Base-by-base conservation (phyloP, 2,888 invertebrate species). In the Cantharis rustica region DNA sequence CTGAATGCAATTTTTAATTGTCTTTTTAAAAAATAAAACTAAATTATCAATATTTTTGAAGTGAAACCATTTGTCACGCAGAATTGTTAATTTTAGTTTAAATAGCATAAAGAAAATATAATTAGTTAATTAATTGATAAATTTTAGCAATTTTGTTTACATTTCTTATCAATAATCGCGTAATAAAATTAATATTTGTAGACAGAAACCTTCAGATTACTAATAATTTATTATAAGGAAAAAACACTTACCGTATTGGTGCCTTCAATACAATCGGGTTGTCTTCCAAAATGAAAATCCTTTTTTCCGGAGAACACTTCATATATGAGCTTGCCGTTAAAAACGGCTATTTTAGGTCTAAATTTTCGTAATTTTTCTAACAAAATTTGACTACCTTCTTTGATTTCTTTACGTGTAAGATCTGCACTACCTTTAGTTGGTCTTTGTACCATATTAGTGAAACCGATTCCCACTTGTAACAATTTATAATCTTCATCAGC, bases 271-370 rank as follows among this genome's bases (percentile, higher is more conserved):
- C 95, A 93, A 86, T 96, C 97, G 0, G 98, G 97, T 88, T 98
- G 98, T 84, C 97, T 94, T 68, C 98, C 98, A 89, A 98, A 97
- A 87, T 95, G 94, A 88, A 98, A 98, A 89, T 98, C 97, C 89
- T 98, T 98, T 89, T 97, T 97, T 15, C 98, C 98, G 78, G 96
- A 96, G 90, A 98, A 98, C 69, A 98, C 96, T 89, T 98, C 98
- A 89, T 98, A 98, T 85, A 98, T 98, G 84, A 98, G 93, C 91
- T 98, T 98, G n/a, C 98, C 98, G 91, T 98, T 98, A 89, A 98
- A 98, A 68, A 97, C 98, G 72, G 97, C 98, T 84, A 98, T 96
- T 91, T 98, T 98, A 82, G 98, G 98, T 85, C 95, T 94, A 91
- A 94, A 98, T 86, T 95, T 94, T 89, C 94, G 93, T 84, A 98